phyloP scores from a whole-genome alignment of 1,140 invertebrate genomes.

The Uloborus diversus region DNA sequence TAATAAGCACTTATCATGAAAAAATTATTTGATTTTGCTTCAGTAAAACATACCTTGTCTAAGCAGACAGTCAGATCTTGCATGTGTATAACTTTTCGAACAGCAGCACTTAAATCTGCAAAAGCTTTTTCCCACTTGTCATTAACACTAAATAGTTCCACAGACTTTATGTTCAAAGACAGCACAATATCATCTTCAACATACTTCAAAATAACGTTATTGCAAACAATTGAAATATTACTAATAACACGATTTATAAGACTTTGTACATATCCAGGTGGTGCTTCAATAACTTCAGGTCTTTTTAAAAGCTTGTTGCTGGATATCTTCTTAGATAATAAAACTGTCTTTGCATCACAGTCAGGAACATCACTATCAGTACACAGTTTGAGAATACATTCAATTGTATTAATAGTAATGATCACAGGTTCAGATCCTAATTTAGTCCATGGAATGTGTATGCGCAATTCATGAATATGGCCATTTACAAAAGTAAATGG shows the following conservation, averaged over 20 bases:
- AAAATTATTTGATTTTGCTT: too few relatives aligned
- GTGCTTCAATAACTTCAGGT: conserved; percentile 62
- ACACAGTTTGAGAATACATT: conserved; percentile 68
- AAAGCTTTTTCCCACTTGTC: conserved; percentile 86
- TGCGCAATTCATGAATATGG: conserved; percentile 90
- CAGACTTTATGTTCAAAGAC: conserved; percentile 89
- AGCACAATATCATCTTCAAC: conserved; percentile 97
- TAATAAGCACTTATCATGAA: too few relatives aligned
- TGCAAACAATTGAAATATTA: conserved; percentile 88
- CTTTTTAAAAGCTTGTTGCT: conserved; percentile 51
- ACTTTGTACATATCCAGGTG: conserved; percentile 77
- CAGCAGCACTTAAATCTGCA: conserved; percentile 73
- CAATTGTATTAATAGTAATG: conserved; percentile 94
- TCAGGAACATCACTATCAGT: conserved; percentile 61
- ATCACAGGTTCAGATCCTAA: conserved; percentile 94
- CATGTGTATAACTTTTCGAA: conserved; percentile 81
- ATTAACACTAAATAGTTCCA: conserved; percentile 83
- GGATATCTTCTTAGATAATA: conserved; percentile 58
- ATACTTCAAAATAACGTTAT: conserved; percentile 97
- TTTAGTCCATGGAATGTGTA: conserved; percentile 96
- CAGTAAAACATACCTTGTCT: conserved; percentile 71
- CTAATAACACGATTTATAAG: conserved; percentile 89
- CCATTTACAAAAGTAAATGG: conserved; percentile 93
- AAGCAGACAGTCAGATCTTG: conserved; percentile 91
- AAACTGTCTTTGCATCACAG: conserved; percentile 27